These are phyloP conservation scores for Punctoribates punctum DNA, from an alignment of 2,888 invertebrate species.

Conservation along the genomic window DNA sequence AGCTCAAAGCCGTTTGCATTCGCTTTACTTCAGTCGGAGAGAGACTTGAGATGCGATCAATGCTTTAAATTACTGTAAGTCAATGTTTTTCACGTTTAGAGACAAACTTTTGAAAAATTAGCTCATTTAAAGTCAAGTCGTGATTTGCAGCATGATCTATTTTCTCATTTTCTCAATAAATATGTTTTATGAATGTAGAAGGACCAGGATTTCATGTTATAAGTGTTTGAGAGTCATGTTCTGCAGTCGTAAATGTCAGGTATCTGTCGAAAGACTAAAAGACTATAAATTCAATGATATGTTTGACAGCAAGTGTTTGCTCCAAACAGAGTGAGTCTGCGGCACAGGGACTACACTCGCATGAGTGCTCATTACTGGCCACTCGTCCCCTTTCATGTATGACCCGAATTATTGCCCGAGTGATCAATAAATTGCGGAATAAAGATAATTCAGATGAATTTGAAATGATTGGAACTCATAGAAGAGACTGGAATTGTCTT, in stretches of 20 bases:
- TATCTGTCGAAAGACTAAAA: slow-evolving; percentile 8
- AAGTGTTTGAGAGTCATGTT: slow-evolving; percentile 18
- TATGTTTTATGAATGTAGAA: neutral
- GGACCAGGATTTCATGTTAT: neutral
- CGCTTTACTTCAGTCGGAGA: slow-evolving; percentile 31
- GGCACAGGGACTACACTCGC: neutral
- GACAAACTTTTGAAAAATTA: no score
- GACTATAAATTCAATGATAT: neutral
- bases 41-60: slow-evolving; percentile 35
- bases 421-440: slow-evolving; percentile 1
- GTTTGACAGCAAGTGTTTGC: neutral
- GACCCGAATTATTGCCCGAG: slow-evolving; percentile 36
- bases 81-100: neutral
- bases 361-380: slow-evolving; percentile 34
- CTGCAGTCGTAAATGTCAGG: slow-evolving; percentile 37
- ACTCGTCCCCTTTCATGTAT: slow-evolving; percentile 38
- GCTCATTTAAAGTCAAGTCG: no score
- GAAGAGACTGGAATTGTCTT: slow-evolving; percentile 36
- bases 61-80: slow-evolving; percentile 40
- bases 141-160: no score
- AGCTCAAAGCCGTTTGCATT: slow-evolving; percentile 39
- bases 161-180: no score
- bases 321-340: neutral
- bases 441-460: neutral
- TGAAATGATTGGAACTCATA: slow-evolving; percentile 14